Evolutionary conservation across 2,888 invertebrate genomes (phyloP).

Genomic region (Yponomeuta sedellus): DNA sequence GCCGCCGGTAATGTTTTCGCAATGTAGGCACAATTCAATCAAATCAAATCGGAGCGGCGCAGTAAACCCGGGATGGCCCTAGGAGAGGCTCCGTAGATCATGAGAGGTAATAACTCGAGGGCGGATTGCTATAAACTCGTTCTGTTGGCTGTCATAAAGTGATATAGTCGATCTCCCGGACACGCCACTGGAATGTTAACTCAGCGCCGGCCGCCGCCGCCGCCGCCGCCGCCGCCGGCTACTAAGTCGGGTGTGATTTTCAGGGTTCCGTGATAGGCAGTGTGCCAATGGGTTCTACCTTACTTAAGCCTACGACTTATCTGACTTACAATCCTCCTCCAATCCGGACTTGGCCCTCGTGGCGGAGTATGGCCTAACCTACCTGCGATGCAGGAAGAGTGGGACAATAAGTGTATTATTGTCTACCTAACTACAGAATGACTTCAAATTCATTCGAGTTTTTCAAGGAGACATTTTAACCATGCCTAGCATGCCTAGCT

Average conservation of each 20-base stretch:
- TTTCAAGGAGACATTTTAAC: too few relatives aligned
- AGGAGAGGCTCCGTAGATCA: constrained; percentile 10
- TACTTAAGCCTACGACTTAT: too few relatives aligned
- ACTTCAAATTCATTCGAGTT: too few relatives aligned
- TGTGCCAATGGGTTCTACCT: too few relatives aligned
- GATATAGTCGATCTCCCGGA: constrained; percentile 9
- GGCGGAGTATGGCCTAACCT: too few relatives aligned
- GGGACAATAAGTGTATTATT: too few relatives aligned
- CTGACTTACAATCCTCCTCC: too few relatives aligned
- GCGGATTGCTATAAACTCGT: constrained; percentile 8
- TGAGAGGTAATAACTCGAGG: constrained; percentile 10
- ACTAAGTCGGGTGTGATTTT: not conserved
- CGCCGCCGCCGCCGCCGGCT: not conserved
- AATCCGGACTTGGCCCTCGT: too few relatives aligned
- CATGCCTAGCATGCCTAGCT: too few relatives aligned
- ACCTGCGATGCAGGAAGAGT: too few relatives aligned
- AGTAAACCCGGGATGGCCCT: constrained; percentile 7
- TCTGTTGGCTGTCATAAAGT: constrained; percentile 7
- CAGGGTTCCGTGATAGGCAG: too few relatives aligned
- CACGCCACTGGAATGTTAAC: constrained; percentile 3
- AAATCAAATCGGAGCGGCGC: constrained; percentile 23
- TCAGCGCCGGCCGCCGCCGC: not conserved
- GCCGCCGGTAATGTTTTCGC: constrained; percentile 27
- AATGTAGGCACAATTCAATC: constrained; percentile 32
- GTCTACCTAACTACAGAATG: too few relatives aligned